Evolutionary conservation across 2,113 vertebrate genomes (phyloP).

Genomic region (Gopherus evgoodei): DNA sequence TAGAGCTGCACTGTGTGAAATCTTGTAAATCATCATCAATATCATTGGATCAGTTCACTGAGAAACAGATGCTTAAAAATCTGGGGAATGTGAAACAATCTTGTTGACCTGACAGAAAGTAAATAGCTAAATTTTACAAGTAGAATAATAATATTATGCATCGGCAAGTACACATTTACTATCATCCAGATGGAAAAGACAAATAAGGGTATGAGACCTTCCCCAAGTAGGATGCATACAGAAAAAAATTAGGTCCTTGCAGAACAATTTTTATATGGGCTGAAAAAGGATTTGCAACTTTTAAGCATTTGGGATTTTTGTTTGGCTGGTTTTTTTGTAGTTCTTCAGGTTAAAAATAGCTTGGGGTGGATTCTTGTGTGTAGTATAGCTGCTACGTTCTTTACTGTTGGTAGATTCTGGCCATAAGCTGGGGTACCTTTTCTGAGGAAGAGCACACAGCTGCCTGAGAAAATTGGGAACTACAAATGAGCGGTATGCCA

Average conservation of each 20-base stretch:
- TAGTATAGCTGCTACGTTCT: not conserved
- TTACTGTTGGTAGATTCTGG: not conserved
- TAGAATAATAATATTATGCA: not conserved
- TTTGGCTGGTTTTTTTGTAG: not conserved
- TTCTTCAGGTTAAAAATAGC: not conserved
- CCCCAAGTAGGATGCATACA: not conserved
- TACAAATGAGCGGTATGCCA: not conserved
- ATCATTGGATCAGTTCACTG: not conserved
- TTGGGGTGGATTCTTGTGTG: not conserved
- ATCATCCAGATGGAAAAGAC: not conserved
- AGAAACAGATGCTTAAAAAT: not conserved
- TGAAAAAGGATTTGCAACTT: not conserved
- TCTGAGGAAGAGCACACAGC: not conserved
- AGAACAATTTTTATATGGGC: not conserved
- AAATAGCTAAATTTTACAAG: not conserved
- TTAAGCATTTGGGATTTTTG: not conserved
- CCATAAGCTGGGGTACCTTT: accelerated
- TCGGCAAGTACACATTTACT: not conserved
- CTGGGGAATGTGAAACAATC: not conserved
- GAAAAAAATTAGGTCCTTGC: not conserved
- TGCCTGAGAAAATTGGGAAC: not conserved
- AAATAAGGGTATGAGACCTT: not conserved
- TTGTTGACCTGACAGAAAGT: not conserved
- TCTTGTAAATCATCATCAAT: not conserved
- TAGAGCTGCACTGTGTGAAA: not conserved